phyloP scores from a whole-genome alignment of 2,888 invertebrate genomes.

The Cephus pygmeus region DNA sequence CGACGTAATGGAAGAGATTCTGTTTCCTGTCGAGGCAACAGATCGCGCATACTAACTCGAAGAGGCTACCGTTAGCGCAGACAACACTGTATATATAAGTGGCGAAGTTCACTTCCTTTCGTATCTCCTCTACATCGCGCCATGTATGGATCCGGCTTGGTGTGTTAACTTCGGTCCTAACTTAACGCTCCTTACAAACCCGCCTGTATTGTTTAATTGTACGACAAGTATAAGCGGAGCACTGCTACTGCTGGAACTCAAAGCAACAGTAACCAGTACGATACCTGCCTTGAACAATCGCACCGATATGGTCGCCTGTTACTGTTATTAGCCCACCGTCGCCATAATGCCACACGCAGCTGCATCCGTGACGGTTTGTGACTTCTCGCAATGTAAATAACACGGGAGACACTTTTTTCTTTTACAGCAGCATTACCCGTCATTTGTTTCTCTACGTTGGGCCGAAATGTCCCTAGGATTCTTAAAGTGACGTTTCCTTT shows the following conservation, averaged over 20 bases:
- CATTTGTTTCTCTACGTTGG: not conserved
- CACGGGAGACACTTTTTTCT: no score
- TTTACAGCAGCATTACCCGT: not conserved
- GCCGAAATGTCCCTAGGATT: not conserved
- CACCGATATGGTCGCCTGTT: not conserved
- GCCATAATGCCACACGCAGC: not conserved
- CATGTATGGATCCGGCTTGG: slow-evolving; percentile 7
- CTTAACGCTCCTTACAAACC: slow-evolving; percentile 1
- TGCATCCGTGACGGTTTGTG: not conserved
- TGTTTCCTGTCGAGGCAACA: slow-evolving; percentile 58
- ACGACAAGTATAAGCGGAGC: not conserved
- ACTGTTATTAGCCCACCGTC: not conserved
- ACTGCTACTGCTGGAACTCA: not conserved
- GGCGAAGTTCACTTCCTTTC: slow-evolving; percentile 8
- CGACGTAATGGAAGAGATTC: slow-evolving; percentile 53
- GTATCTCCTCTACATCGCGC: slow-evolving; percentile 8
- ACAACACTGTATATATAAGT: slow-evolving; percentile 9
- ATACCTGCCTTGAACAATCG: not conserved
- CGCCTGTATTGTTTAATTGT: slow-evolving; percentile 9
- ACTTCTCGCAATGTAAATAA: not conserved
- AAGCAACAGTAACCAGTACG: not conserved
- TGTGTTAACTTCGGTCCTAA: slow-evolving; percentile 8
- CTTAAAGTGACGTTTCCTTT: not conserved
- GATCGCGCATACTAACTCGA: slow-evolving; percentile 58
- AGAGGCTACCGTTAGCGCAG: slow-evolving; percentile 46